These are phyloP conservation scores for Metellina segmentata DNA, from an alignment of 2,888 invertebrate genomes.

Conservation along the genomic window DNA sequence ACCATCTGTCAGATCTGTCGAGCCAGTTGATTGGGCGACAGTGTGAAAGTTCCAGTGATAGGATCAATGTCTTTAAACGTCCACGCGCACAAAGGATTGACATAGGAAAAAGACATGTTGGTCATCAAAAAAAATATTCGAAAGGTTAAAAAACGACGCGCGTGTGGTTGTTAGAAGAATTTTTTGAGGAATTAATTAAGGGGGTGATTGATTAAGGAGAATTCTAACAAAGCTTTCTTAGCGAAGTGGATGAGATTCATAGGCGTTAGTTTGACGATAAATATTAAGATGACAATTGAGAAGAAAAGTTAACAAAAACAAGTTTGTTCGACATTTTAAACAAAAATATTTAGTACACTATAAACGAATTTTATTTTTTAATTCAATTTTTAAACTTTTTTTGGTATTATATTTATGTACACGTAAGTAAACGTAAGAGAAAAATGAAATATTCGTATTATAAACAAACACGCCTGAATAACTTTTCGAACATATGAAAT, in stretches of 20 bases:
- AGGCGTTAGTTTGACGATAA: neutral
- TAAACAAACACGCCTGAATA: no score
- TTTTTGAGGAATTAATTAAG: constrained; percentile 39
- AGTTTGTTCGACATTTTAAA: no score
- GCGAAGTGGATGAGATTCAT: neutral
- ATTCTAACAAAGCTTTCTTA: neutral
- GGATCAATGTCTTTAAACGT: neutral
- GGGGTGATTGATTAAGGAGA: constrained; percentile 20
- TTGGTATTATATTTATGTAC: no score
- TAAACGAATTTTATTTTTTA: no score
- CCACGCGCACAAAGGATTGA: neutral
- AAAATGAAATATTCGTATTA: no score
- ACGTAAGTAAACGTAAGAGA: no score
- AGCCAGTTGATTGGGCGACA: neutral
- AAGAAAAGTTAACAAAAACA: neutral
- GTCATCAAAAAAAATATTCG: neutral
- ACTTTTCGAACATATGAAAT: no score
- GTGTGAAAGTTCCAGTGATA: neutral
- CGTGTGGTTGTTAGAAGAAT: neutral
- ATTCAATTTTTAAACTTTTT: no score
- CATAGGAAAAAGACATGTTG: neutral
- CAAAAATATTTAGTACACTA: no score
- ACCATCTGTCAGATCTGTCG: neutral
- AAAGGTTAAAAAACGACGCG: neutral
- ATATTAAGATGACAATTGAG: neutral